A percentile compares a stretch with the other conserved stretches of the same genome.
These are phyloP conservation scores for Pantelozetes paolii DNA, from an alignment of 2,888 invertebrate genomes.

Conservation along the genomic window DNA sequence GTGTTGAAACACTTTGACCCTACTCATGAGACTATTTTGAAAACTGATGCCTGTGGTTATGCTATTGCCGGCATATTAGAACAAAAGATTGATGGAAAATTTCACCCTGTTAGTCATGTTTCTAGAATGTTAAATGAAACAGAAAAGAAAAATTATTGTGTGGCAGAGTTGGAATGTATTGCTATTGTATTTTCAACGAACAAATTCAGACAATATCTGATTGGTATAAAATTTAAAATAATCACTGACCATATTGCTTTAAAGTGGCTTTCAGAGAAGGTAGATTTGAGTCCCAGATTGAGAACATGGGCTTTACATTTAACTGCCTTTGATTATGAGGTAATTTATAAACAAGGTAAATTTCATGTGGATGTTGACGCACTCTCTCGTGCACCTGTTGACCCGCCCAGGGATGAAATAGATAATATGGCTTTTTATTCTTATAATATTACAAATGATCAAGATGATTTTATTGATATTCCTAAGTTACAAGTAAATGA, in stretches of 20 bases:
- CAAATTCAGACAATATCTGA: background rate
- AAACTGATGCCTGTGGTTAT: slow-evolving; percentile 28
- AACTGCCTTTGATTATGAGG: background rate
- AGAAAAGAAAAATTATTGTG: slow-evolving; percentile 28
- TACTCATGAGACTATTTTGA: background rate
- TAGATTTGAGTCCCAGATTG: background rate
- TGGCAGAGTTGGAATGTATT: slow-evolving; percentile 9
- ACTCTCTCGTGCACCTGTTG: slow-evolving; percentile 8
- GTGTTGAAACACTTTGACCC: slow-evolving; percentile 21
- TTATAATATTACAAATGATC: background rate
- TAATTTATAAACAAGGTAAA: slow-evolving; percentile 8
- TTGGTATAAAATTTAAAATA: slow-evolving; percentile 30
- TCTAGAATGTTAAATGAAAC: background rate
- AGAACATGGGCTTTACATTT: slow-evolving; percentile 22
- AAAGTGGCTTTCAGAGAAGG: slow-evolving; percentile 19
- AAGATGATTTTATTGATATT: background rate
- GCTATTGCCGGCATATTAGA: background rate
- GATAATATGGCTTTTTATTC: background rate
- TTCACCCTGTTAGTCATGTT: background rate
- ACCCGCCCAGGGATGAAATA: background rate
- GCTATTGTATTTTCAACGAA: slow-evolving; percentile 9
- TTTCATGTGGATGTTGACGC: slow-evolving; percentile 17
- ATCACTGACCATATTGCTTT: slow-evolving; percentile 33
- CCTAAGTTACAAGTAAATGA: background rate
- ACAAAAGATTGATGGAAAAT: background rate